A percentile compares a stretch with the other conserved stretches of the same genome.
These are phyloP conservation scores for Dromius quadrimaculatus DNA, from an alignment of 2,888 invertebrate genomes.

Conservation along the genomic window DNA sequence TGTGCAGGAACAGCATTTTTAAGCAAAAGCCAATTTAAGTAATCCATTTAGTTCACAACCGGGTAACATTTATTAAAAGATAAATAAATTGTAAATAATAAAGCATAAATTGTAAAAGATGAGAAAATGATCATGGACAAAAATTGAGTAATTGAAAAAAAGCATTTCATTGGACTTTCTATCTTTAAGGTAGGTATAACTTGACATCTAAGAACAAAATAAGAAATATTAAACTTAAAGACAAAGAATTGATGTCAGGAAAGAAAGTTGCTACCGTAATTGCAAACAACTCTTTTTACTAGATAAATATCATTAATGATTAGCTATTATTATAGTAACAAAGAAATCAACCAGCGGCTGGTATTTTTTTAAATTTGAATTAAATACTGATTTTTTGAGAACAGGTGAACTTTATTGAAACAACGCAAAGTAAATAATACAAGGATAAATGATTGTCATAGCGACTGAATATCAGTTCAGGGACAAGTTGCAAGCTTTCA, in stretches of 20 bases:
- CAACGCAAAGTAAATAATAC: conserved; percentile 25
- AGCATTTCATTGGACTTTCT: conserved; percentile 31
- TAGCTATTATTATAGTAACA: conserved; percentile 18
- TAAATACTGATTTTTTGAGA: conserved; percentile 2
- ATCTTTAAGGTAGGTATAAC: conserved; percentile 20
- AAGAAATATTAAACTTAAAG: conserved; percentile 28
- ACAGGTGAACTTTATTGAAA: neutral
- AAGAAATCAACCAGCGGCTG: conserved; percentile 60
- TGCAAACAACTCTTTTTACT: conserved; percentile 28
- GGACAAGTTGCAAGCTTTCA: conserved; percentile 40
- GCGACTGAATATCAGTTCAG: conserved; percentile 38
- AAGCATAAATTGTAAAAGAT: neutral
- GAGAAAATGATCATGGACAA: neutral
- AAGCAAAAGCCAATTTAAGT: conserved; percentile 46
- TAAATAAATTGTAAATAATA: conserved; percentile 18
- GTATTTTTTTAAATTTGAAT: conserved; percentile 58
- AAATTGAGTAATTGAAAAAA: conserved; percentile 7
- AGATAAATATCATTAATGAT: conserved; percentile 12
- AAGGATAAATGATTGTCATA: conserved; percentile 12
- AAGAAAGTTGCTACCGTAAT: conserved; percentile 41
- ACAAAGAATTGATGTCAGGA: conserved; percentile 47
- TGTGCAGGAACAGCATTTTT: conserved; percentile 9
- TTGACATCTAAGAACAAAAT: conserved; percentile 41
- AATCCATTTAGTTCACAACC: conserved; percentile 27
- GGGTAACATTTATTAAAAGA: conserved; percentile 7